Percentiles rank a stretch among this genome's conserved stretches.
Conservation (phyloP, 1,140 invertebrate species). For the Drosophila repleta region DNA sequence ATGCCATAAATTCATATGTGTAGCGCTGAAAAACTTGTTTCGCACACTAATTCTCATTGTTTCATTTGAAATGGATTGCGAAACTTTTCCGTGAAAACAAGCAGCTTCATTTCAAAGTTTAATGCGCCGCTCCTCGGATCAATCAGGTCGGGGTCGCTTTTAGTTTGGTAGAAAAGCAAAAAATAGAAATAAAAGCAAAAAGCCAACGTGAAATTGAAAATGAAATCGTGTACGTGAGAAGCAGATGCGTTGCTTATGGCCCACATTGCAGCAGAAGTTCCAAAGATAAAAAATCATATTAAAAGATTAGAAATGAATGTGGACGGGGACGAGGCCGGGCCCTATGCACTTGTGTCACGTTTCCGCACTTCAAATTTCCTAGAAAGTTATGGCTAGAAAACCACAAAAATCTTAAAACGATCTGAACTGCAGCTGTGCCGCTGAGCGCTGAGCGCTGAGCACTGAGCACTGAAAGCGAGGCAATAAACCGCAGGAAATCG, state of each 20-base stretch:
- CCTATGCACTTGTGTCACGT: constrained; percentile 60
- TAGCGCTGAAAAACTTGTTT: constrained; percentile 57
- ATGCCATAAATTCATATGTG: constrained; percentile 11
- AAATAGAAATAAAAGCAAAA: too few relatives aligned
- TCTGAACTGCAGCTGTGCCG: constrained; percentile 49
- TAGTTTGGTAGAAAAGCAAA: constrained; percentile 3
- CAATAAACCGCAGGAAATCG: constrained; percentile 54
- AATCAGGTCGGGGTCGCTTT: constrained; percentile 61
- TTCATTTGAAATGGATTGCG: constrained; percentile 53
- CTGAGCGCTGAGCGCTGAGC: too few relatives aligned
- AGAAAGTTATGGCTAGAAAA: constrained; percentile 67
- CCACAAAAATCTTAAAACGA: constrained; percentile 47
- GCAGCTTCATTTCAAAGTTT: constrained; percentile 28
- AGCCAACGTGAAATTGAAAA: constrained; percentile 45
- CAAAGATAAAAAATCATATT: constrained; percentile 62
- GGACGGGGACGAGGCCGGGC: constrained; percentile 6
- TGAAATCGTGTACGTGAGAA: constrained; percentile 69
- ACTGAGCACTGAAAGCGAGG: constrained; percentile 42
- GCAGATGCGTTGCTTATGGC: constrained; percentile 26
- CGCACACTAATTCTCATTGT: constrained; percentile 49
- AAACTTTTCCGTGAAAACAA: constrained; percentile 54
- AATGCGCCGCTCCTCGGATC: constrained; percentile 32
- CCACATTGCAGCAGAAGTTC: constrained; percentile 42
- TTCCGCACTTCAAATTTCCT: constrained; percentile 64
- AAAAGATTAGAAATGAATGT: constrained; percentile 70